Conservation (phyloP, 2,888 invertebrate genomes). For the Hesperia comma region DNA sequence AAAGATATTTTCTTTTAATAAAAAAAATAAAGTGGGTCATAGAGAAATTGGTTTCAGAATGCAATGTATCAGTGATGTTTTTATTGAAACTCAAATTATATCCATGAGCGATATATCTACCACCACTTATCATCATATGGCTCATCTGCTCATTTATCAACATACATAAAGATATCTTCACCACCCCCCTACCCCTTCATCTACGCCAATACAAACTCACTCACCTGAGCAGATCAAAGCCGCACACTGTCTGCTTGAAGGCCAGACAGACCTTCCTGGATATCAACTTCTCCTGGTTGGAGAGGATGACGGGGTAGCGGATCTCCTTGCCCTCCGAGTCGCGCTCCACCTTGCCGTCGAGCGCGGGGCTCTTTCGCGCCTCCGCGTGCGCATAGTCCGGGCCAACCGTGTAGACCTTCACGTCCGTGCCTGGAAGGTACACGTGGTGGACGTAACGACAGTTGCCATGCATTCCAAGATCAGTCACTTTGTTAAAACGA, state of each 20-base stretch:
- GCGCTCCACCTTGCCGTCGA: constrained; percentile 99
- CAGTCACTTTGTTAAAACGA: too few relatives aligned
- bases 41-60: too few relatives aligned
- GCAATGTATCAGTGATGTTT: too few relatives aligned
- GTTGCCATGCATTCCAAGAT: too few relatives aligned
- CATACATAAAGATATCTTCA: too few relatives aligned
- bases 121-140: too few relatives aligned
- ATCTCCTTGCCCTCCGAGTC: constrained; percentile 99
- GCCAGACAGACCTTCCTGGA: constrained; percentile 98
- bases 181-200: too few relatives aligned
- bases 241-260: constrained; percentile 99
- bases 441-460: neutral
- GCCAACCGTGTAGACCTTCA: constrained; percentile 98
- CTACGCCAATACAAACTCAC: constrained; percentile 6
- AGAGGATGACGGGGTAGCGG: constrained; percentile 98
- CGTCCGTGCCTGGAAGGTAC: constrained; percentile 84
- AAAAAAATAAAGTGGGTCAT: too few relatives aligned
- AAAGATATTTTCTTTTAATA: too few relatives aligned
- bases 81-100: too few relatives aligned
- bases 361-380: constrained; percentile 98
- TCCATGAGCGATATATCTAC: too few relatives aligned
- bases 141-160: too few relatives aligned
- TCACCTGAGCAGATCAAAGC: constrained; percentile 96
- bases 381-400: constrained; percentile 99
- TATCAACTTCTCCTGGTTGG: constrained; percentile 98